A percentile compares a stretch with the other conserved stretches of the same genome.
Conservation (phyloP, 2,113 vertebrate genomes). For the Hippocampus guttulatus region DNA sequence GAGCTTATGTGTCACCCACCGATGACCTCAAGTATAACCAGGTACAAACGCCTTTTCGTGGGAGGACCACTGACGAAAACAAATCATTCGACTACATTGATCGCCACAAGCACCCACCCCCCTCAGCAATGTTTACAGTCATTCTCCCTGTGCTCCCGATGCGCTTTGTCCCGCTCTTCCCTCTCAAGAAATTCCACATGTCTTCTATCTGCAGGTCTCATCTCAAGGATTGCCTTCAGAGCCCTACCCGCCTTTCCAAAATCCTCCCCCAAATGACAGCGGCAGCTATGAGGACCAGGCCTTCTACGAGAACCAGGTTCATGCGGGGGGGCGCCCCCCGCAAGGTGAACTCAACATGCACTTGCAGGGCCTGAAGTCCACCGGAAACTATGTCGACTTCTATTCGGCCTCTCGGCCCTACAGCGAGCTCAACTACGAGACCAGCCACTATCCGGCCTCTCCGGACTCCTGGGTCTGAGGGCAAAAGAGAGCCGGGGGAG, state of each 20-base stretch:
- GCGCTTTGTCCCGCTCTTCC: too few relatives aligned
- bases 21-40: slow-evolving; percentile 98
- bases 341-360: slow-evolving; percentile 96
- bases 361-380: slow-evolving; percentile 96
- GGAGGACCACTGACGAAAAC: not conserved
- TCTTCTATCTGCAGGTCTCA: slow-evolving; percentile 73
- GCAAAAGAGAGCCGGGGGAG: slow-evolving; percentile 16
- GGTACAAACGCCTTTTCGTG: slow-evolving; percentile 60
- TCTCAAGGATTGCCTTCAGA: slow-evolving; percentile 92
- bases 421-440: slow-evolving; percentile 99
- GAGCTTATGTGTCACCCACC: slow-evolving; percentile 89
- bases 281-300: slow-evolving; percentile 84
- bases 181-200: not conserved
- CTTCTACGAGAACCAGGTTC: slow-evolving; percentile 74
- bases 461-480: slow-evolving; percentile 97
- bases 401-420: slow-evolving; percentile 97
- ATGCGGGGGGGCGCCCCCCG: slow-evolving; percentile 62
- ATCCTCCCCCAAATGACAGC: slow-evolving; percentile 78
- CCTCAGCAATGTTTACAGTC: not conserved
- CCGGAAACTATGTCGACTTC: slow-evolving; percentile 99
- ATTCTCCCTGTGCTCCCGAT: too few relatives aligned
- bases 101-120: not conserved
- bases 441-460: slow-evolving; percentile 98
- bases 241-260: slow-evolving; percentile 94
- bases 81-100: not conserved